A percentile compares a stretch with the other conserved stretches of the same genome.
Evolutionary conservation across 1,140 invertebrate species (phyloP).

Genomic region (Lepidurus couesii): DNA sequence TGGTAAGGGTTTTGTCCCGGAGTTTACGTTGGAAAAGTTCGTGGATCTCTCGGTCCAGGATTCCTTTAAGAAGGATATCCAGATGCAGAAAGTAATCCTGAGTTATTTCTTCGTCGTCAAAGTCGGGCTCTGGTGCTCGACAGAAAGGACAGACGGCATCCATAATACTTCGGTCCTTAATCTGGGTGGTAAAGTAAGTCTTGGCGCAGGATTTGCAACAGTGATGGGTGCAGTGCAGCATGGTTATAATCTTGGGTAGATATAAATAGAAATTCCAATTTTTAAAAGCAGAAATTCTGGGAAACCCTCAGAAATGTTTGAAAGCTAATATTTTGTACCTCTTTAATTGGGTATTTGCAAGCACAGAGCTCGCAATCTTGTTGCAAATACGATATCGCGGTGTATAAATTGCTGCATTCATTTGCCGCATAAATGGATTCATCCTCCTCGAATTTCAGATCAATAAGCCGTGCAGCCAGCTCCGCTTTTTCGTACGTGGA

Average conservation of each 20-base stretch:
- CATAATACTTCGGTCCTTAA: slow-evolving; percentile 79
- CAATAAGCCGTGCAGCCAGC: slow-evolving; percentile 66
- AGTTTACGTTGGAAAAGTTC: slow-evolving; percentile 88
- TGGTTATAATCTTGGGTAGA: slow-evolving; percentile 72
- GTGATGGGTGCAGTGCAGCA: slow-evolving; percentile 80
- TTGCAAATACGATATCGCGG: slow-evolving; percentile 74
- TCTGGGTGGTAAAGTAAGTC: slow-evolving; percentile 85
- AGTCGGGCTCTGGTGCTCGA: slow-evolving; percentile 66
- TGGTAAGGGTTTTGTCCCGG: slow-evolving; percentile 78
- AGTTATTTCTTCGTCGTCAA: slow-evolving; percentile 64
- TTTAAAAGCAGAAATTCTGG: too few species aligned
- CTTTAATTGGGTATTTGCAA: slow-evolving; percentile 70
- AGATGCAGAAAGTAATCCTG: slow-evolving; percentile 85
- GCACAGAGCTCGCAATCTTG: slow-evolving; percentile 91
- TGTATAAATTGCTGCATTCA: slow-evolving; percentile 71
- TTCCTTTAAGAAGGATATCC: slow-evolving; percentile 76
- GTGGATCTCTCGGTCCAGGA: slow-evolving; percentile 71
- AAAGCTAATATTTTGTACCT: slow-evolving; percentile 50
- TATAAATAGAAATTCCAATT: slow-evolving; percentile 12
- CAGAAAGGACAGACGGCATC: slow-evolving; percentile 93
- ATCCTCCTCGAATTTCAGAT: slow-evolving; percentile 63
- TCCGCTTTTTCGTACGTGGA: slow-evolving; percentile 76
- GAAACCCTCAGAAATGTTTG: too few species aligned
- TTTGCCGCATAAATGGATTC: slow-evolving; percentile 76
- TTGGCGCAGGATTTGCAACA: slow-evolving; percentile 84